Base-by-base conservation (phyloP, 2,797 vertebrate genomes). In the Aselliscus stoliczkanus region DNA sequence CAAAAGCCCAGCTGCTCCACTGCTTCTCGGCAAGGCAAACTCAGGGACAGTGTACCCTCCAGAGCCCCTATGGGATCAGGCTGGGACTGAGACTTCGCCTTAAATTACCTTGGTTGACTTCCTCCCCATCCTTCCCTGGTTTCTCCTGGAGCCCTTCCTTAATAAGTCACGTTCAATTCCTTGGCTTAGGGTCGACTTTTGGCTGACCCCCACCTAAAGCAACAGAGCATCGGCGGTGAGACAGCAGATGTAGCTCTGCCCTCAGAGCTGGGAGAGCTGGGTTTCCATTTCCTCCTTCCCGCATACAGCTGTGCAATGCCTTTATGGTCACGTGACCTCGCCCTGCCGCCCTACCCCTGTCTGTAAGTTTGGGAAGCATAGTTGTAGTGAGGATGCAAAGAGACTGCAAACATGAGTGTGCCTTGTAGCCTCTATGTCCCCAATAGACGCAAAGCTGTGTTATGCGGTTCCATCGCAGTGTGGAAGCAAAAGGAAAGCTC, bases 391-490 rank as follows among this genome's bases (percentile, higher is more conserved):
- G 42, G 13, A n/a, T 15, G 10, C 27, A 18, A 82, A 21, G 50
- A 90, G 47, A 10, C 25, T 17, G 10, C n/a, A 13, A 2, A 2
- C 7, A 10, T 12, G n/a, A 60, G 37, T 27, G 50, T 54, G 17
- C 75, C 77, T 69, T 0, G 5, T 21, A 27, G 73, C 25, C 37
- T 8, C 0, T 52, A 11, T 15, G 15, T 52, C 81, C 89, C 86
- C 23, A 13, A 2, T 0, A 42, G 93, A 42, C 23, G 23, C 44
- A 1, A 34, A 37, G 27, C 1, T 2, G 15, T 9, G 1, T 58
- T 23, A 4, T 9, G 1, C 0, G 20, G 29, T 11, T 52, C 31
- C 5, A 8, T 17, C 34, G 2, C 31, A 0, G 39, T 11, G 4
- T 8, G 31, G 81, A 34, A 47, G 64, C 62, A 39, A n/a, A 87